Evolutionary conservation across 2,113 vertebrate species (phyloP).

Genomic region (Saccopteryx leptura): DNA sequence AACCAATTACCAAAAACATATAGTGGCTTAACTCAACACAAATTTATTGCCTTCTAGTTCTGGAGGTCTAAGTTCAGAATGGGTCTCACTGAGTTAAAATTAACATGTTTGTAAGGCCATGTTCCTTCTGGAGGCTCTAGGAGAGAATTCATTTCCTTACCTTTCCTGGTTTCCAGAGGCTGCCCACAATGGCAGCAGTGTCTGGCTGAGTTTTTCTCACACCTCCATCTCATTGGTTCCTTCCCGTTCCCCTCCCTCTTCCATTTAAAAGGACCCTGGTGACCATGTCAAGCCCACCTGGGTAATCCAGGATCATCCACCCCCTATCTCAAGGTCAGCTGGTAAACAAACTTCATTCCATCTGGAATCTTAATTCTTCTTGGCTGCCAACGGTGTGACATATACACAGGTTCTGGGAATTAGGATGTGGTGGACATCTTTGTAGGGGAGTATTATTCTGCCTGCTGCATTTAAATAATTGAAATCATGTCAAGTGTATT

Average conservation of each 20-base stretch:
- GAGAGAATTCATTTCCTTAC: not conserved
- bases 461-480: not conserved
- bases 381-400: not conserved
- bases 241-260: not conserved
- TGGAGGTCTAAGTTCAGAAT: slow-evolving; percentile 24
- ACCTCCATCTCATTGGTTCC: not conserved
- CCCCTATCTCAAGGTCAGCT: not conserved
- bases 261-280: not conserved
- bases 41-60: not conserved
- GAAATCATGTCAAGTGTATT: not conserved
- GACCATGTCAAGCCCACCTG: not conserved
- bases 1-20: not conserved
- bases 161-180: not conserved
- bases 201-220: not conserved
- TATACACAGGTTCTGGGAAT: not conserved
- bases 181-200: not conserved
- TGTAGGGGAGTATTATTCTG: not conserved
- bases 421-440: not conserved
- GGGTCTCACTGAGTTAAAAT: slow-evolving; percentile 17
- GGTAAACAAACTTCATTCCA: not conserved
- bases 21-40: not conserved
- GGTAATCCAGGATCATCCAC: not conserved
- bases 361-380: not conserved
- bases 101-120: not conserved
- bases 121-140: not conserved